Evolutionary conservation across 2,888 invertebrate species (phyloP), one percentile per base, ranked within the genome.

Genomic region (Melieria omissa): DNA sequence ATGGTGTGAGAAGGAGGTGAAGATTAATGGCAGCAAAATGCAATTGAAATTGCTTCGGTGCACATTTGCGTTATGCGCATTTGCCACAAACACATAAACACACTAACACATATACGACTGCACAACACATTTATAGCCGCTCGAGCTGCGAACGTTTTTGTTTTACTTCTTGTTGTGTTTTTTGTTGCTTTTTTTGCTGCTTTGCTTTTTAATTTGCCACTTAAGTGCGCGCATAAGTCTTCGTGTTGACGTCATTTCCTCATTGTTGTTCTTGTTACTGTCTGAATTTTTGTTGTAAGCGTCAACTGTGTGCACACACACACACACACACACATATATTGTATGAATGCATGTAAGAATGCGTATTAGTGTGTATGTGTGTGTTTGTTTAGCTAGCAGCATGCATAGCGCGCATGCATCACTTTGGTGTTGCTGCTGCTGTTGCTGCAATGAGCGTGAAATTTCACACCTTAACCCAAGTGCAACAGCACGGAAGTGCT

Each of bases 21-120:
- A 66, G 61, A 71, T 71, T 61, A 71, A 71, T 71, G 66, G 66
- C 62, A 64, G 57, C 46, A 66, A 71, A 71, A 71, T 63, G 71
- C 66, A 71, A 71, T 66, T 66, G 71, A 64, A 65, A 57, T 64
- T 70, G 70, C 70, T 63, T 69, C 63, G 55, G 63, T 69, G 63
- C 62, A 57, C 62, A 61, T 55, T 63, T 63, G 62, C 62, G 46
- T 52, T 52, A 29, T 29, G 29, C 29, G 29, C 29, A 29, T 29
- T 29, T 29, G 29, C 29, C 1, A 29, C 29, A 29, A 29, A 29
- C 29, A 29, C 29, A 29, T 29, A 29, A 3, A 29, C 29, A 29
- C 29, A 29, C 29, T 29, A 29, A 29, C 29, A 29, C 29, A 29
- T 3, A 29, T 29, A 29, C 29, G 29, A 29, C 29, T 29, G 29